Evolutionary conservation across 2,113 vertebrate genomes (phyloP), one percentile per base, ranked within the genome.

Genomic region (Sorex fumeus): DNA sequence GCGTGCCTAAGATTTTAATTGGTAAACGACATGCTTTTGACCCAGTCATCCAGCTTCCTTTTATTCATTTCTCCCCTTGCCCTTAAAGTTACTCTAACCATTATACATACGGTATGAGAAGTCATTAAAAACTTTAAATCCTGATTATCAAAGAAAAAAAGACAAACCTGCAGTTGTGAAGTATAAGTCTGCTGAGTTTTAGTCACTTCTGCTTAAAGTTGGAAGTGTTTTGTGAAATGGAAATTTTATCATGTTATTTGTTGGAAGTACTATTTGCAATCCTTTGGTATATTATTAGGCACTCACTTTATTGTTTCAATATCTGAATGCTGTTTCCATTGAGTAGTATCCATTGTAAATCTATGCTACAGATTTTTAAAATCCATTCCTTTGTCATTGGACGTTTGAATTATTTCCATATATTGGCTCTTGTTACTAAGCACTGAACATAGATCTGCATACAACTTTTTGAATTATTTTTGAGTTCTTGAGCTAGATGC

Each of bases 201-300:
- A 60, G 8, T 40, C 27, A 43, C 2, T 43, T 1, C 1, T 40
- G 3, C 57, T 91, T 67, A 84, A 77, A 45, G 43, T 27, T 84
- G 28, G 6, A 91, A 66, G 40, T 70, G 27, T 85, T 70, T 43
- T 47, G 2, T 87, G 72, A 91, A 94, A 94, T 53, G 57, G 28
- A 84, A 84, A 87, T 87, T 66, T 3, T 67, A 45, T 76, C 50
- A 27, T 67, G 53, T 82, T 45, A 62, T 76, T 90, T 88, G 47
- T 89, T 89, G 60, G 53, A 94, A 34, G 50, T 84, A 53, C 47
- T 50, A 50, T 13, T 88, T 70, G 53, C 15, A 57, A 21, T 19
- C 53, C 16, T 57, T 57, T 57, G 53, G 18, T 57, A 7, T 13
- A 57, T 21, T 67, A 57, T 15, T 36, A 84, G 60, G 53, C 16